Evolutionary conservation across 64 coral and sea anemone species (phyloP).

Genomic region (Montipora cactus): DNA sequence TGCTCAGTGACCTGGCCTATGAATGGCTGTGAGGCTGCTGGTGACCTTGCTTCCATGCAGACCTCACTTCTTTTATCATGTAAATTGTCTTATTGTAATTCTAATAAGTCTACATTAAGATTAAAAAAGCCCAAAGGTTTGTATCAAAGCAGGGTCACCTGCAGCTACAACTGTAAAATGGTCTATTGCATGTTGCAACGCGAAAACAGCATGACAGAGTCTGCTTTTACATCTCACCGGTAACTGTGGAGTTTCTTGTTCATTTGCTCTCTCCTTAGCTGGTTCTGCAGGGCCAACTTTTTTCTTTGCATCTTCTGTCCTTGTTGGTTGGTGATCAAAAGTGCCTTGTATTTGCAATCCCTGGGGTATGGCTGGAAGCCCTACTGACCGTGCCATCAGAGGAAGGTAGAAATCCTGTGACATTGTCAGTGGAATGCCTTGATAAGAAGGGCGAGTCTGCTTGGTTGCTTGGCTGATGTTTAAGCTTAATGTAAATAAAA

Average conservation of each 20-base stretch:
- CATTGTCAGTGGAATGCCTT: conserved; percentile 1
- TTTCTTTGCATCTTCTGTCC: not conserved
- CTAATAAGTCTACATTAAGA: no score
- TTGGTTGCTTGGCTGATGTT: not conserved
- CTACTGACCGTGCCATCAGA: not conserved
- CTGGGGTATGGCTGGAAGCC: not conserved
- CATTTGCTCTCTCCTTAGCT: not conserved
- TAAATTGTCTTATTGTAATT: no score
- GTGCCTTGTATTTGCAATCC: conserved; percentile 11
- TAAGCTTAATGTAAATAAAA: not conserved
- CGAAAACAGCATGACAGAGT: no score
- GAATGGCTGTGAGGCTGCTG: no score
- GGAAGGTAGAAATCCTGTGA: conserved; percentile 8
- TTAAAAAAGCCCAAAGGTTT: no score
- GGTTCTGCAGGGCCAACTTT: not conserved
- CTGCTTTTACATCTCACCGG: not conserved
- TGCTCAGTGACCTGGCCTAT: no score
- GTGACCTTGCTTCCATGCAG: no score
- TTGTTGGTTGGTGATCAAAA: not conserved
- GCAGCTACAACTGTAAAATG: no score
- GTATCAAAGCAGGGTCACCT: no score
- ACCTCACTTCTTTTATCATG: no score
- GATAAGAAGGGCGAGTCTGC: not conserved
- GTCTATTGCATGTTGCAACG: no score
- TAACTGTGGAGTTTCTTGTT: not conserved